Base-by-base conservation (phyloP, 1,140 invertebrate genomes). In the Calliphora vicina region DNA sequence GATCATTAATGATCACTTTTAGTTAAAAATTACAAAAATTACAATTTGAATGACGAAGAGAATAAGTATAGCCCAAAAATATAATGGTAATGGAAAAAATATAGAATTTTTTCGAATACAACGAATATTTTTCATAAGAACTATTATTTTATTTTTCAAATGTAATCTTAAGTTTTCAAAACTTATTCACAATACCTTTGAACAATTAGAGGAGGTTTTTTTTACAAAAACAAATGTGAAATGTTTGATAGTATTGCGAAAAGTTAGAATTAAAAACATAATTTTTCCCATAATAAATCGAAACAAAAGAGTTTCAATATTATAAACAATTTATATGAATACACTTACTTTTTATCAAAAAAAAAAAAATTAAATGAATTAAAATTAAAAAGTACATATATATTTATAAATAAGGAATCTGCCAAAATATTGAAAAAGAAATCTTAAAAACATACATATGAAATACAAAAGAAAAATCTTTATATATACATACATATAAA, bases 21-120 rank as follows among this genome's bases (percentile, higher is more conserved):
- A n/a, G n/a, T n/a, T n/a, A n/a, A n/a, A n/a, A n/a, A n/a, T n/a
- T n/a, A n/a, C n/a, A n/a, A n/a, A n/a, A n/a, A n/a, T n/a, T n/a
- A n/a, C n/a, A n/a, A 29, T 29, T 29, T 29, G 29, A 29, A 29
- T 29, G n/a, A n/a, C n/a, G n/a, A n/a, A n/a, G n/a, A n/a, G n/a
- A n/a, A n/a, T n/a, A n/a, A n/a, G n/a, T n/a, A 29, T 35, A 35
- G 10, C 35, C 0, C 4, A 50, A 10, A 50, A 50, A 50, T 3
- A n/a, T 43, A 43, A 76, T 78, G 35, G 35, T 35, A 78, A 78
- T 78, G 74, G 74, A 45, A 78, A 78, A 78, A 78, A 43, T 42
- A 78, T 43, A 45, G n/a, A 78, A 78, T 78, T 78, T 57, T 78
- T 78, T 78, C 74, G 74, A 78, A 78, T 78, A 78, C 74, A 78